Evolutionary conservation across 53 echinoderm and acorn worm species (phyloP).

Genomic region (Antedon mediterranea): DNA sequence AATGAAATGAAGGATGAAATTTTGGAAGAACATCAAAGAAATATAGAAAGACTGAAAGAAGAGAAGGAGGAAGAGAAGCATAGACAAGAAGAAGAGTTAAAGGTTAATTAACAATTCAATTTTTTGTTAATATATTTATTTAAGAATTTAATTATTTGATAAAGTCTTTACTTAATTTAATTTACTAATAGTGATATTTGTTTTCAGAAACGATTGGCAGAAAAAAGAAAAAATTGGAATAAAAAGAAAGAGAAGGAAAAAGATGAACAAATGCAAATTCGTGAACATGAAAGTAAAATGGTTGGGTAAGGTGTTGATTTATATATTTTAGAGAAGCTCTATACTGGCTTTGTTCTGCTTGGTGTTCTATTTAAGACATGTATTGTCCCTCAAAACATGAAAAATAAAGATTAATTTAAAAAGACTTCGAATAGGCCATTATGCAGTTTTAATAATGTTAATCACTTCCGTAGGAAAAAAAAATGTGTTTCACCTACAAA

Average conservation of each 20-base stretch:
- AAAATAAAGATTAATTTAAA: no score
- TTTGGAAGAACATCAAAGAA: conserved; percentile 65
- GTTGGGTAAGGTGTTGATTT: conserved; percentile 35
- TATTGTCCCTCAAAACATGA: no score
- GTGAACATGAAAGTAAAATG: conserved; percentile 85
- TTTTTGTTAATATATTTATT: background rate
- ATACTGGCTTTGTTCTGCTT: no score
- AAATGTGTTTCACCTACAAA: no score
- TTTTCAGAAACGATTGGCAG: conserved; percentile 62
- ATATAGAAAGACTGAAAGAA: conserved; percentile 45
- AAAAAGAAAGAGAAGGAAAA: conserved; percentile 60
- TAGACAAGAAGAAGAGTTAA: conserved; percentile 59
- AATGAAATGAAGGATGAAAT: conserved; percentile 62
- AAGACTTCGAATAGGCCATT: no score
- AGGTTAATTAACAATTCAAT: conserved; percentile 26
- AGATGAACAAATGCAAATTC: conserved; percentile 55
- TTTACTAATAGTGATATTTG: no score
- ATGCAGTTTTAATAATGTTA: no score
- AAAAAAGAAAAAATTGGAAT: conserved; percentile 64
- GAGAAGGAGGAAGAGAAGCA: conserved; percentile 40
- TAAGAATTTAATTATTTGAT: no score
- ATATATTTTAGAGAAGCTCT: no score
- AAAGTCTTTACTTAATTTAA: no score
- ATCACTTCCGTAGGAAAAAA: no score
- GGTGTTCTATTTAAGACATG: no score